phyloP scores from a whole-genome alignment of 1,140 invertebrate species.

The Ceratoteleas bidentatus region DNA sequence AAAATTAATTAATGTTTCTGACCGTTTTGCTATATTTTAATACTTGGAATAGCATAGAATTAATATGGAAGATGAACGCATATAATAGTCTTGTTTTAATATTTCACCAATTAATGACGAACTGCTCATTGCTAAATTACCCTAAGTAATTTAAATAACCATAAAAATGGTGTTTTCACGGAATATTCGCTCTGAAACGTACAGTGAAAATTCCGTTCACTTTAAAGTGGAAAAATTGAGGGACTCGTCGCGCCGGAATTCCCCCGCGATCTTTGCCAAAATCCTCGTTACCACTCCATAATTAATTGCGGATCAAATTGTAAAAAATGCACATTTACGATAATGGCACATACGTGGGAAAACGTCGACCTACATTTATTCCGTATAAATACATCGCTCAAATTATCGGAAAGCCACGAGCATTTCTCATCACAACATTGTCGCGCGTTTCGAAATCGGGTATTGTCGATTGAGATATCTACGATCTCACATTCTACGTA shows the following conservation, averaged over 20 bases:
- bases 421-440: background rate
- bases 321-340: too few relatives aligned
- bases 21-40: background rate
- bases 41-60: background rate
- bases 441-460: background rate
- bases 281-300: too few relatives aligned
- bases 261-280: too few relatives aligned
- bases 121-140: background rate
- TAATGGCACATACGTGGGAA: too few relatives aligned
- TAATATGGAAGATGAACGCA: background rate
- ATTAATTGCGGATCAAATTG: too few relatives aligned
- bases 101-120: background rate
- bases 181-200: background rate
- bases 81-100: background rate
- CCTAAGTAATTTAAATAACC: background rate
- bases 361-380: background rate
- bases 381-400: background rate
- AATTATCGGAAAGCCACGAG: background rate
- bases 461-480: background rate
- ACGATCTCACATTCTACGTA: background rate
- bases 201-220: background rate
- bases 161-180: background rate
- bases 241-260: too few relatives aligned
- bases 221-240: background rate
- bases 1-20: constrained; percentile 3